These are phyloP conservation scores for Orius laevigatus DNA, from an alignment of 1,140 invertebrate species.

Conservation along the genomic window DNA sequence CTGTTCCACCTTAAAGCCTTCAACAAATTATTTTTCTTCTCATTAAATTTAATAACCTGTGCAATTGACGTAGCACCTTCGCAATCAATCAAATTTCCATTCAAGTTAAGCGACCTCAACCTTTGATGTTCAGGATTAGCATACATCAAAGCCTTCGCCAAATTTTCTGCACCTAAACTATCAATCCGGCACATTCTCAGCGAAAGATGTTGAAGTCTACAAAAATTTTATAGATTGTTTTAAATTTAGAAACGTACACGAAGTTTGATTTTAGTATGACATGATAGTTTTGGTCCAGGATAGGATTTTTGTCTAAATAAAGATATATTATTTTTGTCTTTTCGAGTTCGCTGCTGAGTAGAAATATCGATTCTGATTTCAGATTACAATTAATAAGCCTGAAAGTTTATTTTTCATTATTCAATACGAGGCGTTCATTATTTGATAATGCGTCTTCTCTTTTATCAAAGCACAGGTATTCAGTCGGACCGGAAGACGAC, in stretches of 20 bases:
- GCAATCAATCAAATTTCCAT: constrained; percentile 2
- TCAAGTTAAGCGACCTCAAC: constrained; percentile 5
- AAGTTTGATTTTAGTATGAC: neutral
- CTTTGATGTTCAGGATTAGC: constrained; percentile 3
- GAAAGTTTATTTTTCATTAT: too few species aligned
- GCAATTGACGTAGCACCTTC: constrained; percentile 2
- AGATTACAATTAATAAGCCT: too few species aligned
- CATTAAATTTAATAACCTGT: neutral
- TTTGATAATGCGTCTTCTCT: too few species aligned
- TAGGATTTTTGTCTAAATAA: constrained; percentile 4
- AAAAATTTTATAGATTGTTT: neutral
- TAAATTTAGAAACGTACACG: neutral
- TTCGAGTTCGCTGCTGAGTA: too few species aligned
- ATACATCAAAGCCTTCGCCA: neutral
- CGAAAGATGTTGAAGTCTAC: neutral
- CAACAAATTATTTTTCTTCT: neutral
- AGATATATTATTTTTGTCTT: neutral
- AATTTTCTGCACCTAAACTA: neutral
- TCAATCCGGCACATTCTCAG: constrained; percentile 1
- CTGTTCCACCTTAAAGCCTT: constrained; percentile 8
- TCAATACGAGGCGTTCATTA: too few species aligned
- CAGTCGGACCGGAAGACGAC: too few species aligned
- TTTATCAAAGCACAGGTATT: too few species aligned
- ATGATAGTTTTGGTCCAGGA: constrained; percentile 2
- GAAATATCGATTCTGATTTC: too few species aligned